Evolutionary conservation across 1,140 invertebrate species (phyloP), one percentile per base, ranked within the genome.

Genomic region (Drosophila mayri): DNA sequence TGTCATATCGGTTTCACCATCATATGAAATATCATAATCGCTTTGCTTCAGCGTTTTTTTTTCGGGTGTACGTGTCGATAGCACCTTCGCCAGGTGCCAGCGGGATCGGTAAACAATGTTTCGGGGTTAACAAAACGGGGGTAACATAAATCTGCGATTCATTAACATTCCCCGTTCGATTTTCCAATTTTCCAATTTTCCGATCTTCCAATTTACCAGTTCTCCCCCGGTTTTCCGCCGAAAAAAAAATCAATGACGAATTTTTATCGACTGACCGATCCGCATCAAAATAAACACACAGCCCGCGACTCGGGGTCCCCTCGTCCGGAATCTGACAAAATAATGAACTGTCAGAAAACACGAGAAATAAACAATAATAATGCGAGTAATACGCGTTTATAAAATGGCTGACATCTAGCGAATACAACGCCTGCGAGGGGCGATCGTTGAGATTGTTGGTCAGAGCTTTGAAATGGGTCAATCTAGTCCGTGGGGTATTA

Each of bases 341-440:
- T 90, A 90, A 90, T 90, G 82, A 85, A 81, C 85, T 90, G 81
- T 86, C 85, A 81, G 81, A 90, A 79, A 59, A 90, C 71, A 90
- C 81, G 57, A 59, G 55, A 79, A 85, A 91, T 85, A 90, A 85
- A 91, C 86, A 84, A 76, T 74, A 79, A 77, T 83, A 75, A 73
- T 67, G 76, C 66, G 59, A 54, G 60, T 58, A 71, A 78, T 64
- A 50, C 50, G 47, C 57, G 43, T 75, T 60, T 49, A 66, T 49
- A 76, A 76, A 76, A 76, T 76, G 74, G 55, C 74, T 52, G 74
- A 54, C 74, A 76, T 76, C 74, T 20, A 37, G 50, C 18, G 18
- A 8, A 9, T 18, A 28, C 40, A 38, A 37, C 28, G 28, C 28
- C 44, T 28, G 68, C 37, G 67, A 59, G 44, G 46, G 47, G 41